These are phyloP conservation scores for Mungos mungo DNA, from an alignment of 2,113 vertebrate genomes.

Conservation along the genomic window DNA sequence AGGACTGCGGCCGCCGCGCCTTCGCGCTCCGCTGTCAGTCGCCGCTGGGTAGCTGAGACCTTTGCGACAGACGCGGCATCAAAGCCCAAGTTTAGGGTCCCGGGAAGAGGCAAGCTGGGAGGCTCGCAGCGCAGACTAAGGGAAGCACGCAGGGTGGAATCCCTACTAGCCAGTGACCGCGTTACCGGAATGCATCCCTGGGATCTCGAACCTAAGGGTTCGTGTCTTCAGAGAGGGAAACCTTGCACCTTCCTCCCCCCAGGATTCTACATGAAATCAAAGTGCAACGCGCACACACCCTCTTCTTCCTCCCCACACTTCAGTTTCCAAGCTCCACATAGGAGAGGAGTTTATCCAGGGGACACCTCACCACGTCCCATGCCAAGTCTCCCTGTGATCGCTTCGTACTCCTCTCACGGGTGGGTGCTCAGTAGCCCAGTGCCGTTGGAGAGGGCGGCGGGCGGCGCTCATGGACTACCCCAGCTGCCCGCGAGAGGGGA, in stretches of 20 bases:
- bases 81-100: constrained; percentile 60
- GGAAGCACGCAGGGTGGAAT: background rate
- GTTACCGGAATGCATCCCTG: background rate
- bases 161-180: background rate
- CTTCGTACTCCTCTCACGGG: background rate
- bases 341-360: background rate
- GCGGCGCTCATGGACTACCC: constrained; percentile 52
- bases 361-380: background rate
- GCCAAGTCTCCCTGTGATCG: background rate
- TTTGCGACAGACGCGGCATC: background rate
- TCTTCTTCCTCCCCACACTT: background rate
- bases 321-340: background rate
- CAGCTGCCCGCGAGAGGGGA: constrained; percentile 11
- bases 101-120: background rate
- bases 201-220: background rate
- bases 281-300: background rate
- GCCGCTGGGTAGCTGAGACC: background rate
- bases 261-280: background rate
- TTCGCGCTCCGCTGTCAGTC: constrained; percentile 67
- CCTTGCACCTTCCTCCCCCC: background rate
- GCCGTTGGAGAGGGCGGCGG: background rate
- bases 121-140: background rate
- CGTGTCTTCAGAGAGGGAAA: background rate
- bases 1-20: background rate
- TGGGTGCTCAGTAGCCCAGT: background rate